These are phyloP conservation scores for Diarsia dahlii DNA, from an alignment of 2,888 invertebrate genomes.

Conservation along the genomic window DNA sequence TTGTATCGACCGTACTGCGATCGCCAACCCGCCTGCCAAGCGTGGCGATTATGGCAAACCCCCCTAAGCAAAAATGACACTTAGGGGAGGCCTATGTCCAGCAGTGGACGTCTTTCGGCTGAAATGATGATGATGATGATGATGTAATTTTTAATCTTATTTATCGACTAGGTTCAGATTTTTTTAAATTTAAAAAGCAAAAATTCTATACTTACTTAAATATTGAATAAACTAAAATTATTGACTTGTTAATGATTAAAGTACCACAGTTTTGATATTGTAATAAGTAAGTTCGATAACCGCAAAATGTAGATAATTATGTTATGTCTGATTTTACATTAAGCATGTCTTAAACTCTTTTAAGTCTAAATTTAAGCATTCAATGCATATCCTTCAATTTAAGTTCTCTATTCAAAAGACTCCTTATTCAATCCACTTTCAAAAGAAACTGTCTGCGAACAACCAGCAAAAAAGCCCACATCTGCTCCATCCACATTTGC, in stretches of 20 bases:
- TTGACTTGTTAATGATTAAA: neutral
- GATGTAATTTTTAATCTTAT: neutral
- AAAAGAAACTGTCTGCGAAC: constrained; percentile 2
- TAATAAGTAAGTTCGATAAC: neutral
- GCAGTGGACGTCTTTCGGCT: no score
- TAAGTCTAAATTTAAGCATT: neutral
- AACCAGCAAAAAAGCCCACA: constrained; percentile 34
- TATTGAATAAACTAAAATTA: neutral
- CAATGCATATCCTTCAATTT: neutral
- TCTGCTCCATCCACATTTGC: constrained; percentile 41
- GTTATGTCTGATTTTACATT: neutral
- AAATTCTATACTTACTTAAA: neutral
- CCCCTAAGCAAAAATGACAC: no score
- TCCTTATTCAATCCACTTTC: neutral
- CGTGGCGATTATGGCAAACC: no score
- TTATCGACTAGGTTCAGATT: neutral
- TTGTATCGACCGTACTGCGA: no score
- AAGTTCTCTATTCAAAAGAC: neutral
- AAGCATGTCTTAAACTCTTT: neutral
- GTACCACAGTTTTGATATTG: neutral
- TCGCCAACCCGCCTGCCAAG: no score
- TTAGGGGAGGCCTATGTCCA: no score
- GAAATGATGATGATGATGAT: no score
- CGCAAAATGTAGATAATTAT: neutral
- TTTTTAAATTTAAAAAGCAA: neutral